Conservation (phyloP, 1,140 invertebrate genomes). For the Trichogramma pretiosum region DNA sequence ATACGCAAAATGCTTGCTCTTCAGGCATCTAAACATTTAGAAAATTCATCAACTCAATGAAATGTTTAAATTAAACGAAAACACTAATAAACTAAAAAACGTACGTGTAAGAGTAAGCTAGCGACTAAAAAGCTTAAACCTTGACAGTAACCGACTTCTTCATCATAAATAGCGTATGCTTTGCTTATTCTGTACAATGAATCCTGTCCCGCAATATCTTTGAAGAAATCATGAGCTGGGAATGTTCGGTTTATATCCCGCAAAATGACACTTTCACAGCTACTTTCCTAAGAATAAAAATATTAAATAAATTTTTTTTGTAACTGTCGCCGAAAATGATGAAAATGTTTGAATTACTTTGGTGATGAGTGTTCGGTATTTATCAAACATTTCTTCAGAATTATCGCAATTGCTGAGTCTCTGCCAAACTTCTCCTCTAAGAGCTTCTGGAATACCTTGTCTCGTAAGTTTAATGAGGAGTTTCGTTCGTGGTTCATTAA, state of each 20-base stretch:
- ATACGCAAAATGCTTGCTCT: slow-evolving; percentile 95
- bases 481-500: slow-evolving; percentile 67
- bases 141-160: slow-evolving; percentile 97
- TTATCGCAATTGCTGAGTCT: slow-evolving; percentile 79
- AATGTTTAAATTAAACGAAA: neutral
- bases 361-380: slow-evolving; percentile 82
- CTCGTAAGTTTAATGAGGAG: slow-evolving; percentile 70
- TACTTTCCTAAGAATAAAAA: slow-evolving; percentile 59
- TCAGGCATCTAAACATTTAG: slow-evolving; percentile 82
- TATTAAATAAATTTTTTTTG: neutral
- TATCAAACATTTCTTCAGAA: slow-evolving; percentile 80
- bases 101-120: slow-evolving; percentile 87
- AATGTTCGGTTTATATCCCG: slow-evolving; percentile 97
- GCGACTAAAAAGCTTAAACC: slow-evolving; percentile 95
- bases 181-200: slow-evolving; percentile 90
- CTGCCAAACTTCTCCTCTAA: slow-evolving; percentile 96
- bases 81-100: slow-evolving; percentile 33
- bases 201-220: slow-evolving; percentile 90
- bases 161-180: slow-evolving; percentile 94
- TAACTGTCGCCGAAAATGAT: neutral
- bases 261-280: slow-evolving; percentile 85
- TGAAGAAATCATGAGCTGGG: slow-evolving; percentile 97
- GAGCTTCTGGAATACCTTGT: slow-evolving; percentile 87
- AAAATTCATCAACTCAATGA: neutral
- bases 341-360: slow-evolving; percentile 52